Base-by-base conservation (phyloP, 2,113 vertebrate genomes). In the Isichthys henryi region DNA sequence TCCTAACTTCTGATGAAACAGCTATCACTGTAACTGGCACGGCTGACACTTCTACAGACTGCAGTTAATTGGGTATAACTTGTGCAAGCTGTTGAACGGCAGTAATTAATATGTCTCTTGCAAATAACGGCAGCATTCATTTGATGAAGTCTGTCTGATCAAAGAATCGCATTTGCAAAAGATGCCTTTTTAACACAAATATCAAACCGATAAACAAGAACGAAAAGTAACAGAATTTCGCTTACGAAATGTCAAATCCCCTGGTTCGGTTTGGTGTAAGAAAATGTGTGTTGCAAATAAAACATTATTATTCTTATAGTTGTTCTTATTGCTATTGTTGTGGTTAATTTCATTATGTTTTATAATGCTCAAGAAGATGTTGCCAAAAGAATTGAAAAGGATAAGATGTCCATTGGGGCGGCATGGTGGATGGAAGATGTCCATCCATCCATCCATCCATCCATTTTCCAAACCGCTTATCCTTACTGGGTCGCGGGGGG, bases 21-120 rank as follows among this genome's bases (percentile, higher is more conserved):
- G 13, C 31, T 77, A 35, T 58, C 13, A 77, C 70, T 77, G 70
- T 35, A 77, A 77, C 31, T 15, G 31, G 13, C 70, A 39, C 13
- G 11, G 31, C 70, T 77, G 13, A 77, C 70, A 17, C 15, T 1
- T 35, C 2, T 77, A 17, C 27, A 35, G 35, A 74, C 13, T 1
- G 31, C 82, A 85, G 82, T 85, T 85, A 85, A 49, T 85, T 10
- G 46, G 46, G 45, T 85, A 84, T 46, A 85, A 85, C 82, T 85
- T 27, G 3, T 45, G 17, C 82, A 85, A 49, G 21, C 82, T 48
- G 21, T 49, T n/a, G n/a, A 85, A 49, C 17, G 49, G 23, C 43
- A 85, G 46, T 49, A 85, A 85, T 49, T 85, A 49, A 49, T 85
- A 49, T 85, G 46, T 27, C 46, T 48, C 2, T 85, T 5, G 43